These are phyloP conservation scores for Halcyon chelicuti DNA, from an alignment of 2,797 vertebrate genomes.

Conservation along the genomic window DNA sequence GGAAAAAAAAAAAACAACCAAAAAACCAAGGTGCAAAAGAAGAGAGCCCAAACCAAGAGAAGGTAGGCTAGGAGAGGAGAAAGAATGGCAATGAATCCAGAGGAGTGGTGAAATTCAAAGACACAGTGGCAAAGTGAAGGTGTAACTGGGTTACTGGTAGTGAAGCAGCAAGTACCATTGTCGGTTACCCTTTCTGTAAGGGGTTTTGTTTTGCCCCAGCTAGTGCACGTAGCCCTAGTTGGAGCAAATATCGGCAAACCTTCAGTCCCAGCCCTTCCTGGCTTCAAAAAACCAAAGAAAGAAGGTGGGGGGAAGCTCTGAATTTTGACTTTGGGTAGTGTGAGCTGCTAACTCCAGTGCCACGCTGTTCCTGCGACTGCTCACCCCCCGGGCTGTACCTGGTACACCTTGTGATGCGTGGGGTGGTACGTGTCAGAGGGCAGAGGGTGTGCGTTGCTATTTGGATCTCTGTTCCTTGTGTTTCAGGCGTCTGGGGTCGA, in stretches of 20 bases:
- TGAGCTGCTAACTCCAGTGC: neutral
- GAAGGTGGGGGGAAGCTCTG: too few species aligned
- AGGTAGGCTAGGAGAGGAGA: neutral
- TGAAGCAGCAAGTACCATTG: neutral
- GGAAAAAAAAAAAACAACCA: neutral
- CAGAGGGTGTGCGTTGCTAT: neutral
- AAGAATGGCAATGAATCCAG: neutral
- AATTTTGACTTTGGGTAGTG: neutral
- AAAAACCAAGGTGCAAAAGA: neutral
- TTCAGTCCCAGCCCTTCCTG: neutral
- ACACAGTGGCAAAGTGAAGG: rapidly evolving
- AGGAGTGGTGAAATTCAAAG: neutral
- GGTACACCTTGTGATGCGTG: rapidly evolving
- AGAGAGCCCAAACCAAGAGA: neutral
- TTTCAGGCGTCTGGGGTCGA: conserved; percentile 92
- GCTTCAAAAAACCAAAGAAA: neutral
- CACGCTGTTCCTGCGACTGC: neutral
- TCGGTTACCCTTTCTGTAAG: neutral
- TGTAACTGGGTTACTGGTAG: neutral
- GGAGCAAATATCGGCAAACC: neutral
- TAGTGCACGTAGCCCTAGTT: neutral
- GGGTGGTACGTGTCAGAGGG: rapidly evolving
- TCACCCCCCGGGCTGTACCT: rapidly evolving
- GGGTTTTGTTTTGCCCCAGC: neutral
- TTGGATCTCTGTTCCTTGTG: conserved; percentile 53